A percentile compares a stretch with the other conserved stretches of the same genome.
Conservation (phyloP, 2,888 invertebrate genomes). For the Oscheius sp. region DNA sequence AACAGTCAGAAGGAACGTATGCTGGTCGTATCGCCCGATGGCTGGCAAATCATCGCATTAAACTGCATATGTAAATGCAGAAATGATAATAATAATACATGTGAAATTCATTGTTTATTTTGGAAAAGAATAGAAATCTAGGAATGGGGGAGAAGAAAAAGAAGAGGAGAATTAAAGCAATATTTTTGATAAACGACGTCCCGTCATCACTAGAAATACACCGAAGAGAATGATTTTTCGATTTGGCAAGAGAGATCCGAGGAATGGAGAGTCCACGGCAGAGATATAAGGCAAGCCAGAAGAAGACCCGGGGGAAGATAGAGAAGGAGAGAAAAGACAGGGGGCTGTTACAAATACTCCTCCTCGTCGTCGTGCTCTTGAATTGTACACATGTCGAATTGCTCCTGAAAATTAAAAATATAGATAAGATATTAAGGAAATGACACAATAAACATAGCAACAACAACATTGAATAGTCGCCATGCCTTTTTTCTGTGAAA, state of each 20-base stretch:
- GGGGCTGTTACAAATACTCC: conserved; percentile 13
- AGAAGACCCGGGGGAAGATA: background rate
- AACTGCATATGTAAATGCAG: conserved; percentile 10
- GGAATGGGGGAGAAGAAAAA: background rate
- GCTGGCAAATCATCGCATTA: conserved; percentile 6
- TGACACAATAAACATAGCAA: too few relatives aligned
- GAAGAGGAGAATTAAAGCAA: conserved; percentile 21
- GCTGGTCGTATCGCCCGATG: conserved; percentile 12
- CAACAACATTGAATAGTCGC: too few relatives aligned
- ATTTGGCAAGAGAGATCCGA: conserved; percentile 16
- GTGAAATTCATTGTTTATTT: conserved; percentile 1
- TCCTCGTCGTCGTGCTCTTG: conserved; percentile 37
- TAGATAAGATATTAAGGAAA: background rate
- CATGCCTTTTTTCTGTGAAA: too few relatives aligned
- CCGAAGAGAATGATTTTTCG: background rate
- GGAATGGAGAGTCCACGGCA: background rate
- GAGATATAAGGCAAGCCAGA: conserved; percentile 19
- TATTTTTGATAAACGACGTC: conserved; percentile 21
- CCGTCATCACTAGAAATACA: conserved; percentile 8
- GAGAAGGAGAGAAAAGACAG: background rate
- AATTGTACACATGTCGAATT: conserved; percentile 39
- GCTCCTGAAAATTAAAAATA: conserved; percentile 22
- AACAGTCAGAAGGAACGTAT: background rate
- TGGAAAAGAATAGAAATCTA: background rate
- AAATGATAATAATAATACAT: background rate